Percentiles rank a stretch among this genome's conserved stretches.
phyloP scores from a whole-genome alignment of 2,113 vertebrate species.

The Ellobius talpinus region DNA sequence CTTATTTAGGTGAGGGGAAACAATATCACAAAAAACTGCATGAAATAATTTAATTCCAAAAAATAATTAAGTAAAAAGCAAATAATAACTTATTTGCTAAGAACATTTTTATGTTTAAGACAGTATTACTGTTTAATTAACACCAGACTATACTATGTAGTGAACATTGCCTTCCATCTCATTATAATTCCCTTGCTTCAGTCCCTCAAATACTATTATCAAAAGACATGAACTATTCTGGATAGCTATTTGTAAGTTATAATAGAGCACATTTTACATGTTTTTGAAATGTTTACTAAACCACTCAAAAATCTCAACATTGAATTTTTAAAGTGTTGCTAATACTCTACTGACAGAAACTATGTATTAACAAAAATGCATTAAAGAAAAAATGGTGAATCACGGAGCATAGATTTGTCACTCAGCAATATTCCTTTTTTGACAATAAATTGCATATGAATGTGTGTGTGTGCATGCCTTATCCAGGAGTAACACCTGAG shows the following conservation, averaged over 20 bases:
- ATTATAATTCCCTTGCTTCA: background rate
- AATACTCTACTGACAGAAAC: constrained; percentile 9
- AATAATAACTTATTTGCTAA: background rate
- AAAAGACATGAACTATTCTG: background rate
- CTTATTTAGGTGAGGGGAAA: background rate
- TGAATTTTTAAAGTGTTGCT: background rate
- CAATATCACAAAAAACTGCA: background rate
- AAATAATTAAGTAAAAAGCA: background rate
- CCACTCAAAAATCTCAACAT: background rate
- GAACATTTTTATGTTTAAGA: background rate
- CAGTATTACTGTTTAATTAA: background rate
- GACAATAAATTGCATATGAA: background rate
- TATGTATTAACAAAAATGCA: background rate
- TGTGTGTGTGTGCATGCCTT: background rate
- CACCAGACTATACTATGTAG: background rate
- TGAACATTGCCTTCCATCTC: background rate
- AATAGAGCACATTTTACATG: background rate
- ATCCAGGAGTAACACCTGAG: background rate
- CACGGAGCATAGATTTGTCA: background rate
- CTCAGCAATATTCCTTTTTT: background rate
- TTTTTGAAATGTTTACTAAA: background rate
- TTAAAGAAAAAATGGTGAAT: background rate
- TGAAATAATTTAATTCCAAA: background rate
- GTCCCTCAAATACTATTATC: background rate
- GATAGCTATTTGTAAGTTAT: background rate